phyloP scores from a whole-genome alignment of 1,140 invertebrate species.

The Sminthurides bifidus region DNA sequence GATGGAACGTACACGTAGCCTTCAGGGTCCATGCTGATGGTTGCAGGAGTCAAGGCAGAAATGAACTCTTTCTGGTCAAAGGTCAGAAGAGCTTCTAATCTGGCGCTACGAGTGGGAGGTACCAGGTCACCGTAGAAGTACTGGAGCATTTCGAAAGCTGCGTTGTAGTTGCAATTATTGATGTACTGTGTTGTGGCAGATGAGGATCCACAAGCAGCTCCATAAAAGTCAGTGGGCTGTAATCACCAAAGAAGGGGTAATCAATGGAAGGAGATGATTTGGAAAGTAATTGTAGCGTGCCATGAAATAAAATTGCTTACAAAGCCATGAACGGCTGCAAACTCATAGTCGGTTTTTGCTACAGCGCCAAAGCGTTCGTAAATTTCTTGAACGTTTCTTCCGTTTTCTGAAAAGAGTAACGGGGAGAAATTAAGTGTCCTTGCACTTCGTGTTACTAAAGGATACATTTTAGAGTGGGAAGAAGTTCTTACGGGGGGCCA shows the following conservation, averaged over 20 bases:
- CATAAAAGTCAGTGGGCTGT: slow-evolving; percentile 36
- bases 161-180: slow-evolving; percentile 36
- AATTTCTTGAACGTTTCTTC: slow-evolving; percentile 28
- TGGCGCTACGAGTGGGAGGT: no score
- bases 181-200: slow-evolving; percentile 29
- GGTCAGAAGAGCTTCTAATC: not conserved
- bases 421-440: not conserved
- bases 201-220: slow-evolving; percentile 32
- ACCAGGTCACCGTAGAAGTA: slow-evolving; percentile 33
- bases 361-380: slow-evolving; percentile 33
- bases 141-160: slow-evolving; percentile 36
- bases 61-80: slow-evolving; percentile 34
- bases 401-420: slow-evolving; percentile 28
- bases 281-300: not conserved
- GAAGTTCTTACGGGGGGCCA: slow-evolving; percentile 32
- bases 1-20: slow-evolving; percentile 36
- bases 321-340: slow-evolving; percentile 29
- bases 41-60: slow-evolving; percentile 11
- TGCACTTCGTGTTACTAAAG: not conserved
- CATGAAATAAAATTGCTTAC: not conserved
- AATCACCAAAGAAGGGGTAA: slow-evolving; percentile 4
- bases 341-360: slow-evolving; percentile 24
- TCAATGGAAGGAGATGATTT: not conserved
- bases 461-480: not conserved
- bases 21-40: slow-evolving; percentile 32